A percentile compares a stretch with the other conserved stretches of the same genome.
Conservation (phyloP, 2,888 invertebrate genomes). For the Congeria kusceri region DNA sequence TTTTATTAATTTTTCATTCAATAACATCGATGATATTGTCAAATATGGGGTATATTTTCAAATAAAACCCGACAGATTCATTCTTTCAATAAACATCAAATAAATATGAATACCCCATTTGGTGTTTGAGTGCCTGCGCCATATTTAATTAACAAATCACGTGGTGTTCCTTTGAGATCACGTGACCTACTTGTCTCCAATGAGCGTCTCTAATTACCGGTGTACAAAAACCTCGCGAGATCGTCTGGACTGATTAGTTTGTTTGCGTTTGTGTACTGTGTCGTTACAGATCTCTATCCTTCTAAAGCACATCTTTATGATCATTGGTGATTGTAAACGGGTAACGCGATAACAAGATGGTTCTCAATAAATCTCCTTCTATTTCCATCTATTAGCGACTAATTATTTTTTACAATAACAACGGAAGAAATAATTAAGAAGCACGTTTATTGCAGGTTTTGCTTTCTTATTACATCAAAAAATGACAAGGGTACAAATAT, state of each 20-base stretch:
- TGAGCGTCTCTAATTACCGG: neutral
- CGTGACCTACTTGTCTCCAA: neutral
- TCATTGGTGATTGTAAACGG: constrained; percentile 5
- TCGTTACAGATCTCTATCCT: neutral
- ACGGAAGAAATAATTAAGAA: constrained; percentile 9
- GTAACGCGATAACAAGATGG: constrained; percentile 12
- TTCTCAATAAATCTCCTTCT: neutral
- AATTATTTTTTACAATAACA: constrained; percentile 9
- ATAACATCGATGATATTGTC: too few relatives aligned
- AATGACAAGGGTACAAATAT: too few relatives aligned
- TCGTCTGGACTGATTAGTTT: neutral
- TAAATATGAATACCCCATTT: too few relatives aligned
- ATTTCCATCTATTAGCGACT: constrained; percentile 6
- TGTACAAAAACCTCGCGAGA: neutral
- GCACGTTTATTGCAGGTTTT: too few relatives aligned
- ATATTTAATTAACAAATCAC: constrained; percentile 7
- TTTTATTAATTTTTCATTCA: too few relatives aligned
- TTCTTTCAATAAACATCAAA: too few relatives aligned
- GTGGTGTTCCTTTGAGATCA: neutral
- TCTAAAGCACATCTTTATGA: constrained; percentile 5
- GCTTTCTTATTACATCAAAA: too few relatives aligned
- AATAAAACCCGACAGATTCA: too few relatives aligned
- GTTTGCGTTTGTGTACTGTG: neutral
- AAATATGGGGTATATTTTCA: too few relatives aligned
- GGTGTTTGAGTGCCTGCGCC: too few relatives aligned